Base-by-base conservation (phyloP, 2,797 vertebrate genomes). In the Pseudopleuronectes americanus region DNA sequence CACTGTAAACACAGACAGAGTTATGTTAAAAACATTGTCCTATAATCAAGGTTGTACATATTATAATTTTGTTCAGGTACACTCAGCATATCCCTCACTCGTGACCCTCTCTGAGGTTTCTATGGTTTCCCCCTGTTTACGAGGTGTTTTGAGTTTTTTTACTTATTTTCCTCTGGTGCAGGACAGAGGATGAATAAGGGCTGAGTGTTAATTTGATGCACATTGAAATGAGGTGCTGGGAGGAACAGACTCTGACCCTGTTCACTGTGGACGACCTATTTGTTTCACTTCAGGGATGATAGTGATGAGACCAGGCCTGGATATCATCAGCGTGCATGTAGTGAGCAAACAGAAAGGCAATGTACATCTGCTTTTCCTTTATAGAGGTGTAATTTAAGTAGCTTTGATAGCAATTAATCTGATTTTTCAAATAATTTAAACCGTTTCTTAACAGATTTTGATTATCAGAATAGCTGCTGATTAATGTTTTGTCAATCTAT, bases 201-300 rank as follows among this genome's bases (percentile, higher is more conserved):
- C 7, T 31, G 0, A 28, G 28, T 28, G 28, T 16, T 67, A 0
- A 21, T 60, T n/a, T 51, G 0, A 56, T 23, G 1, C 14, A 49
- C 13, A 21, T 1, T 43, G 26, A 0, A 33, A 1, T 48, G 9
- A 22, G 58, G 3, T 31, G 0, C 0, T 16, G 43, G 43, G 6
- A 17, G 7, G 43, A 45, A 8, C 43, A 45, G 43, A 19, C 36
- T 38, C 36, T 19, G 57, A 10, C 45, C 60, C 33, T 19, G 26
- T 52, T 63, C 74, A 57, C 49, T 68, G 2, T 26, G 60, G 49
- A 52, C 84, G 84, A 80, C 70, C 72, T 81, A 58, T 62, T 77
- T 76, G 19, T 54, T 5, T 1, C 43, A 6, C 28, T 31, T 41
- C 38, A 41, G 38, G 14, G 3, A 41, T 14, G 38, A 41, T 1